A percentile compares a stretch with the other conserved stretches of the same genome.
Conservation (phyloP, 2,888 invertebrate species). For the Clivina fossor region DNA sequence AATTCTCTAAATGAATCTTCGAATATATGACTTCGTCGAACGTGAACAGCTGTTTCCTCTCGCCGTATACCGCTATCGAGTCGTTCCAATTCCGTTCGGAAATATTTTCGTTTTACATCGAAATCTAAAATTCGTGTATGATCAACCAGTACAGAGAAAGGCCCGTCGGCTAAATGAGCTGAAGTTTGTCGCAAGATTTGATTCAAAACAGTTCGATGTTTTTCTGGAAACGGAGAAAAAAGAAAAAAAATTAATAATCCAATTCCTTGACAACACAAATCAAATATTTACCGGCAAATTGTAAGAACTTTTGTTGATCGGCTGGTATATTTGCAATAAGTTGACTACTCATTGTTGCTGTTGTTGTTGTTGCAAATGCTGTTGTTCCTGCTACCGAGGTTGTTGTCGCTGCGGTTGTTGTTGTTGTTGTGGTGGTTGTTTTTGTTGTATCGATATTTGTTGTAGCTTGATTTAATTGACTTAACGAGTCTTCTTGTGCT, state of each 20-base stretch:
- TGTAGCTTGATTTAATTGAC: slow-evolving; percentile 18
- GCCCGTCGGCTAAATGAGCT: slow-evolving; percentile 79
- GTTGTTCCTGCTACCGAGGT: no score
- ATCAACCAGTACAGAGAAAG: slow-evolving; percentile 84
- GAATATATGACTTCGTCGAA: slow-evolving; percentile 79
- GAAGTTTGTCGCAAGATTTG: slow-evolving; percentile 83
- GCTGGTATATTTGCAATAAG: slow-evolving; percentile 43
- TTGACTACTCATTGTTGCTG: slow-evolving; percentile 1
- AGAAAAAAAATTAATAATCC: slow-evolving; percentile 24
- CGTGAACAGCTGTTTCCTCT: slow-evolving; percentile 85
- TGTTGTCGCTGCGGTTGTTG: no score
- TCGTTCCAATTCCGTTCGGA: slow-evolving; percentile 82
- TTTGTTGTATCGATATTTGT: slow-evolving; percentile 37
- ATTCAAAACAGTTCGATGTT: slow-evolving; percentile 84
- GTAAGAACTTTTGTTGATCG: slow-evolving; percentile 75
- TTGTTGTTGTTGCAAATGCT: no score
- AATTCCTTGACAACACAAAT: background rate
- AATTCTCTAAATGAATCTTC: slow-evolving; percentile 88
- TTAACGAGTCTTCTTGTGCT: slow-evolving; percentile 20
- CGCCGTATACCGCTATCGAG: slow-evolving; percentile 77
- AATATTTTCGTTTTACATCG: slow-evolving; percentile 85
- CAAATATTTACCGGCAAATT: slow-evolving; percentile 77
- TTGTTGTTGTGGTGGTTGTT: no score
- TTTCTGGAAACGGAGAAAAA: slow-evolving; percentile 63
- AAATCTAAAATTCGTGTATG: slow-evolving; percentile 87